Base-by-base conservation (phyloP, 2,113 vertebrate genomes). In the Sylvia atricapilla region DNA sequence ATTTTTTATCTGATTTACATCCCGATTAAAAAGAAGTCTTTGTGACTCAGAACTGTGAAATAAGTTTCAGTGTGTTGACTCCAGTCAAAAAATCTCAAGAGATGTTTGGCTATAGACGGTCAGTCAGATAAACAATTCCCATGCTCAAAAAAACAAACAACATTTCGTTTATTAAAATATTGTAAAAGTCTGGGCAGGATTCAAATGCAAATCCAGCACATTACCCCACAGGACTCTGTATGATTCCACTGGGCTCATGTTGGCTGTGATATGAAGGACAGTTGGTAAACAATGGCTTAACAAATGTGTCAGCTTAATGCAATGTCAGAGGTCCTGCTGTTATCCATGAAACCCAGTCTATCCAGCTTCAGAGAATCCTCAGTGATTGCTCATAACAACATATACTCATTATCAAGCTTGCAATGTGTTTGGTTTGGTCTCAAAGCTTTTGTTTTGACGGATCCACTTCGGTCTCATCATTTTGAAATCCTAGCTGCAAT, bases 311-410 rank as follows among this genome's bases (percentile, higher is more conserved):
- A 94, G 89, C 84, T 92, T 90, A 78, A 67, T 82, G 83, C 84
- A 90, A 70, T 84, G 89, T 89, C 80, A 95, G 92, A 88, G 95
- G 91, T 95, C 92, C 89, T 95, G 76, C 95, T 96, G 95, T 95
- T 96, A 89, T 84, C 82, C 87, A 80, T 90, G 73, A 86, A 95
- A 66, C 84, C 94, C 56, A 93, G 52, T 95, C 84, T 95, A 39
- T 87, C 87, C 91, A 96, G 74, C 69, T 97, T 92, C 84, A 93
- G 77, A 93, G 92, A 93, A 90, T 89, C 67, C 86, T 84, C 69
- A 91, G 83, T 62, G 58, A 55, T 73, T 84, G 92, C 95, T 97
- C 83, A 79, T 84, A 97, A 83, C 81, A 92, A 70, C 82, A 85
- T 78, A 70, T 59, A 87, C 82, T 96, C 67, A 80, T 97, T 95